Percentiles rank a stretch among this genome's conserved stretches.
Evolutionary conservation across 2,888 invertebrate species (phyloP).

Genomic region (Caenorhabditis sp.): DNA sequence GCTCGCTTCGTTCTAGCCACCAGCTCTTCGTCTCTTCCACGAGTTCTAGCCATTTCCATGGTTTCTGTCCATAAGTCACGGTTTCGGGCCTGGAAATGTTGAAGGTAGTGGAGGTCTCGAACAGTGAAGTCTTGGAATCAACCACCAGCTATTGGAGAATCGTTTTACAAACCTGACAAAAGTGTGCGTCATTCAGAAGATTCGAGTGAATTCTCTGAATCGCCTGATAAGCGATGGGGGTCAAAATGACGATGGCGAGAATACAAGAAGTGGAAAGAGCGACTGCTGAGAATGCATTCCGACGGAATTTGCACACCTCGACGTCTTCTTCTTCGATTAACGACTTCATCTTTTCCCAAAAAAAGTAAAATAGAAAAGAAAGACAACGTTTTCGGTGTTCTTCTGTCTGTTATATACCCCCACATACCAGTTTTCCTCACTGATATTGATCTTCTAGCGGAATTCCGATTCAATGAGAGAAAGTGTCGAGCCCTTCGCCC

Average conservation of each 20-base stretch:
- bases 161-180: slow-evolving; percentile 78
- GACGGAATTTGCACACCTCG: slow-evolving; percentile 48
- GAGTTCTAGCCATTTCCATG: slow-evolving; percentile 73
- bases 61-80: slow-evolving; percentile 82
- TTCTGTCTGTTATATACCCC: background rate
- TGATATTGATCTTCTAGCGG: slow-evolving; percentile 15
- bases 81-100: slow-evolving; percentile 77
- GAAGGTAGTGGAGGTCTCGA: background rate
- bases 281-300: slow-evolving; percentile 81
- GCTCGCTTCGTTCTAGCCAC: slow-evolving; percentile 62
- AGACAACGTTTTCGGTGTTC: slow-evolving; percentile 2
- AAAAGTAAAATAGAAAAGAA: background rate
- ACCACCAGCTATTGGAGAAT: too few relatives aligned
- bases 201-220: slow-evolving; percentile 80
- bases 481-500: slow-evolving; percentile 34
- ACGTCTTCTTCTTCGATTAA: slow-evolving; percentile 52
- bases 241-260: slow-evolving; percentile 79
- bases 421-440: slow-evolving; percentile 20
- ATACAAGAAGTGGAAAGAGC: slow-evolving; percentile 82
- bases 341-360: slow-evolving; percentile 40
- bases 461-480: slow-evolving; percentile 13
- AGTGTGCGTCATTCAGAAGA: slow-evolving; percentile 79
- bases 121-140: background rate
- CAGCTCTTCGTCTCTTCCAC: slow-evolving; percentile 54
- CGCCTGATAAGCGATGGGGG: slow-evolving; percentile 82